A percentile compares a stretch with the other conserved stretches of the same genome.
Conservation (phyloP, 2,797 vertebrate genomes). For the Hephaestus fuliginosus region DNA sequence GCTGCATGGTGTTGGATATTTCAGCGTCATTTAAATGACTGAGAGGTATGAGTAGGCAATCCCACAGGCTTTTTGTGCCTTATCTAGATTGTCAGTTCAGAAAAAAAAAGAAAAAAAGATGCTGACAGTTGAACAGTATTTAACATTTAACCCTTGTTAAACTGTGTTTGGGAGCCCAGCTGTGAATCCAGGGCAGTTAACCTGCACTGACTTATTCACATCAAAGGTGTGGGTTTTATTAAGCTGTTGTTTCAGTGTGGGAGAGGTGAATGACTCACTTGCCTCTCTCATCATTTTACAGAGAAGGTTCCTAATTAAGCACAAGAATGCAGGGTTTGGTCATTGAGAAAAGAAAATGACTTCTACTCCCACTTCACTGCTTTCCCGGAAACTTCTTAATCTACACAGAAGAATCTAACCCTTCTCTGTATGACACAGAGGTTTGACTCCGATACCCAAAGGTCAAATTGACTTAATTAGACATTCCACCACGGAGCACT, state of each 20-base stretch:
- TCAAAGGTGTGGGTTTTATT: not conserved
- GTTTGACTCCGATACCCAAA: constrained; percentile 36
- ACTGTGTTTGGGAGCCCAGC: not conserved
- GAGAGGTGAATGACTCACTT: not conserved
- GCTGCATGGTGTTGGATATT: too few relatives aligned
- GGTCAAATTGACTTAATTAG: constrained; percentile 53
- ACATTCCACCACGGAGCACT: constrained; percentile 31
- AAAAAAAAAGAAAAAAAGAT: not conserved
- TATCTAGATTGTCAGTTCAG: not conserved
- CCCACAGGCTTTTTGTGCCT: not conserved
- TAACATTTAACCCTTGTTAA: constrained; percentile 11
- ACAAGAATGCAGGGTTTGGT: not conserved
- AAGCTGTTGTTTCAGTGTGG: not conserved
- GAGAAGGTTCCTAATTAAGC: not conserved
- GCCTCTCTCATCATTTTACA: not conserved
- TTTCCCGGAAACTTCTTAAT: constrained; percentile 4
- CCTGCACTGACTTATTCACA: constrained; percentile 6
- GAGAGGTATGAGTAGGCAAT: not conserved
- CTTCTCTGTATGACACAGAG: not conserved
- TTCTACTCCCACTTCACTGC: not conserved
- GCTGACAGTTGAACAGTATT: not conserved
- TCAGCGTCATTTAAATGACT: too few relatives aligned
- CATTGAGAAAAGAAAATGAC: not conserved
- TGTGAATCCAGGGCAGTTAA: constrained; percentile 7
- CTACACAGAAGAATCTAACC: not conserved